A percentile compares a stretch with the other conserved stretches of the same genome.
phyloP scores from a whole-genome alignment of 2,113 vertebrate species.

The Apteryx owenii region DNA sequence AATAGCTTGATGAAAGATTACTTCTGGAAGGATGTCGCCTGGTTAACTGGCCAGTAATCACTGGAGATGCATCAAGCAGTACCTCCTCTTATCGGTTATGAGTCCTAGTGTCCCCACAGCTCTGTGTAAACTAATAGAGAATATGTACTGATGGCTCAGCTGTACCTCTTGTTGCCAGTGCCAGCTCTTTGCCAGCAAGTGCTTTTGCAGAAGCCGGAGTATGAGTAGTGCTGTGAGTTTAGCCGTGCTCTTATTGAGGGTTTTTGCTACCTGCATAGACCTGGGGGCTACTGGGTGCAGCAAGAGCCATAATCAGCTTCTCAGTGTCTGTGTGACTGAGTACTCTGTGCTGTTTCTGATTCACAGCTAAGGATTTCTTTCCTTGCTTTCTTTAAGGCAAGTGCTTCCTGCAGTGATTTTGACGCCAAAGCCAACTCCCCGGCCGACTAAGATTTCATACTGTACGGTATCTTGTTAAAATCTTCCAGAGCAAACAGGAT shows the following conservation, averaged over 20 bases:
- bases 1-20: background rate
- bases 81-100: background rate
- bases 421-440: background rate
- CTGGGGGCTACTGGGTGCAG: background rate
- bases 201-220: background rate
- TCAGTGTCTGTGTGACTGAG: background rate
- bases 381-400: background rate
- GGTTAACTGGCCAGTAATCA: background rate
- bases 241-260: accelerated
- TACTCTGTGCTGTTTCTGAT: background rate
- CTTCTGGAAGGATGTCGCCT: background rate
- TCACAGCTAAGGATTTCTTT: background rate
- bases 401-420: background rate
- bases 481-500: background rate
- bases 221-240: background rate
- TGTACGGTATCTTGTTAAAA: background rate
- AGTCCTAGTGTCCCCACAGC: background rate
- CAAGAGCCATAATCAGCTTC: background rate
- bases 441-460: background rate
- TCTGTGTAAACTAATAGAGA: background rate
- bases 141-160: background rate
- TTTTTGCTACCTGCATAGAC: background rate
- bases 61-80: background rate
- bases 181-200: background rate
- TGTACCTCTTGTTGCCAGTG: background rate